These are phyloP conservation scores for Hoplostethus atlanticus DNA, from an alignment of 2,797 vertebrate genomes.

Conservation along the genomic window DNA sequence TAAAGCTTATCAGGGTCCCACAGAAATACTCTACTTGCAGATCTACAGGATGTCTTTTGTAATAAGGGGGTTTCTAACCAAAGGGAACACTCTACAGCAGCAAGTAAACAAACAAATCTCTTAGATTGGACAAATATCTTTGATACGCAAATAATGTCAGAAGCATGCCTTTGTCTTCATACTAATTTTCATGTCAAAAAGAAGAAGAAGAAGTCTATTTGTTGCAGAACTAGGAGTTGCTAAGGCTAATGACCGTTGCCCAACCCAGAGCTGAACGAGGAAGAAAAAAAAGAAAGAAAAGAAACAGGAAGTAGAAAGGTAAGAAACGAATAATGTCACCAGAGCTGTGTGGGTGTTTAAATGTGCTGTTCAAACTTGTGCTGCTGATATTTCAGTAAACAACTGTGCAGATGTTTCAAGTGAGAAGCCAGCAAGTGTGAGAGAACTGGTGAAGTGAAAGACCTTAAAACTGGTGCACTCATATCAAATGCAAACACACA, in stretches of 20 bases:
- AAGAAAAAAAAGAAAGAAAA: neutral
- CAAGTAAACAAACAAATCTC: no score
- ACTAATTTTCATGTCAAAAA: constrained; percentile 2
- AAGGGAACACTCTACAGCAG: neutral
- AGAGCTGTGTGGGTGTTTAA: constrained; percentile 26
- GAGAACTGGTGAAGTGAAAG: constrained; percentile 14
- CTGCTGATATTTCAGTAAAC: constrained; percentile 33
- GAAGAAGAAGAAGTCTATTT: constrained; percentile 22
- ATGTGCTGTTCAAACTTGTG: constrained; percentile 49
- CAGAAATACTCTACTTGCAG: neutral
- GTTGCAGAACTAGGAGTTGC: constrained; percentile 4
- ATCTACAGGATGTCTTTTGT: neutral
- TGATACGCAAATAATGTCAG: no score
- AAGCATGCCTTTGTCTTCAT: neutral
- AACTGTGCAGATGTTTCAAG: neutral
- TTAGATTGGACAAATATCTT: no score
- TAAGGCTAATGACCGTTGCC: neutral
- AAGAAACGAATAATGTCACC: constrained; percentile 19
- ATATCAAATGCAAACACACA: constrained; percentile 18
- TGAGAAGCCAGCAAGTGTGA: neutral
- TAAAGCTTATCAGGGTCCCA: neutral
- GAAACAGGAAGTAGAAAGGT: constrained; percentile 54
- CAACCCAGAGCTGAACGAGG: neutral
- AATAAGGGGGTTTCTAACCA: neutral
- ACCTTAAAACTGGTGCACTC: neutral